Evolutionary conservation across 1,140 invertebrate species (phyloP), one percentile per base, ranked within the genome.

Genomic region (Dryas iulia): DNA sequence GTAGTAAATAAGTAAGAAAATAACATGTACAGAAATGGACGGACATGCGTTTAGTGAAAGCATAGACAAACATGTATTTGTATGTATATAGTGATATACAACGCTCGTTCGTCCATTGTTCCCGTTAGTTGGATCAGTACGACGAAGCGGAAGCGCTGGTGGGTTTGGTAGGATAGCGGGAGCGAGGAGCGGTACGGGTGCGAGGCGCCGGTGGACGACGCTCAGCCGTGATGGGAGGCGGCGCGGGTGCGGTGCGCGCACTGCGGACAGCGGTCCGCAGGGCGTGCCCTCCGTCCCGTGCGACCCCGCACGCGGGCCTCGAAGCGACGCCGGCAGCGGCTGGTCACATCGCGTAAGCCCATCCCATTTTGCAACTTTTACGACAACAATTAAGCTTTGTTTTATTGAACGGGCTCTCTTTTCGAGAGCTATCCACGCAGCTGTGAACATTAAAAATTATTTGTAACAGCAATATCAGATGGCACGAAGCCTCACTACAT

Each of bases 301-400:
- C 86, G 81, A 57, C 78, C 68, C 69, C 83, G 83, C 86, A 88
- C 92, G 90, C 89, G 84, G 91, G 92, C 92, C 91, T 76, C 82
- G n/a, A 76, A 82, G 82, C 84, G 79, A 53, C 82, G 84, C 79
- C 80, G 77, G 92, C 93, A 91, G 92, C 92, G 93, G 90, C 91
- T 94, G 93, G 93, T 94, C 93, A 93, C 93, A 94, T 94, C 92
- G 93, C 93, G 92, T 92, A 93, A 93, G 93, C 93, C 93, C 93
- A 94, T 94, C 93, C 93, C 93, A 85, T 87, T 88, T 90, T 84
- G 80, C 86, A 89, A 88, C 62, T 73, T 78, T 89, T 90, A 86
- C 89, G 90, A 92, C 91, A 93, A 93, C 93, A 92, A 93, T 87
- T 93, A 93, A 93, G 92, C 89, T 91, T 89, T 89, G 89, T 91